Conservation (phyloP, 2,797 vertebrate genomes). For the Gadopsis bispinosus region DNA sequence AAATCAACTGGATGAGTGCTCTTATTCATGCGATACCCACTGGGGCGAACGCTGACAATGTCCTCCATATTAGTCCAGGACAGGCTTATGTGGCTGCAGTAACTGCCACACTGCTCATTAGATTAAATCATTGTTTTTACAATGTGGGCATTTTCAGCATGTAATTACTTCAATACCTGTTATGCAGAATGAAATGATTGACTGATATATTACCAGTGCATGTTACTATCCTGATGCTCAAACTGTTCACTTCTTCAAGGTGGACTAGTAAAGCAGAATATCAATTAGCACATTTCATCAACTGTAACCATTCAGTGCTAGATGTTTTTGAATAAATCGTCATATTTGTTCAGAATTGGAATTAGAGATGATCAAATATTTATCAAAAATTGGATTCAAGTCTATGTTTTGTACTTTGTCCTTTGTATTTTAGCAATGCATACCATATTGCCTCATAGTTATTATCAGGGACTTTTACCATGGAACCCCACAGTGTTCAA, state of each 20-base stretch:
- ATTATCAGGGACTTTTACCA: neutral
- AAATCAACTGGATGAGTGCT: slow-evolving; percentile 82
- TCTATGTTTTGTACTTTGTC: neutral
- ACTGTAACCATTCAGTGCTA: neutral
- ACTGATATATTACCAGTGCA: slow-evolving; percentile 31
- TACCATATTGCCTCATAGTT: too few relatives aligned
- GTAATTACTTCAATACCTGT: slow-evolving; percentile 58
- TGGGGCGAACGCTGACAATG: slow-evolving; percentile 63
- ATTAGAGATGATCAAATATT: slow-evolving; percentile 2
- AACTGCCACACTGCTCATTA: slow-evolving; percentile 56
- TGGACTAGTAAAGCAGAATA: too few relatives aligned
- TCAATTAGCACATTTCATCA: too few relatives aligned
- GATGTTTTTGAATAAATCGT: neutral
- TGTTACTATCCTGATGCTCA: neutral
- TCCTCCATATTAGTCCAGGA: slow-evolving; percentile 44
- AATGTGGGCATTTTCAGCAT: slow-evolving; percentile 18
- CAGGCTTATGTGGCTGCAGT: slow-evolving; percentile 44
- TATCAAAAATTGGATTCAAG: neutral
- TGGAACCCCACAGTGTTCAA: too few relatives aligned
- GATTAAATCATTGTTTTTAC: slow-evolving; percentile 56
- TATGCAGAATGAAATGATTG: slow-evolving; percentile 36
- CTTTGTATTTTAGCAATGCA: neutral
- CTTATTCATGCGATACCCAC: slow-evolving; percentile 76
- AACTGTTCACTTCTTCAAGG: too few relatives aligned
- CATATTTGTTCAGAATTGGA: neutral